phyloP scores from a whole-genome alignment of 2,888 invertebrate species.

The Drosophila anomalata region DNA sequence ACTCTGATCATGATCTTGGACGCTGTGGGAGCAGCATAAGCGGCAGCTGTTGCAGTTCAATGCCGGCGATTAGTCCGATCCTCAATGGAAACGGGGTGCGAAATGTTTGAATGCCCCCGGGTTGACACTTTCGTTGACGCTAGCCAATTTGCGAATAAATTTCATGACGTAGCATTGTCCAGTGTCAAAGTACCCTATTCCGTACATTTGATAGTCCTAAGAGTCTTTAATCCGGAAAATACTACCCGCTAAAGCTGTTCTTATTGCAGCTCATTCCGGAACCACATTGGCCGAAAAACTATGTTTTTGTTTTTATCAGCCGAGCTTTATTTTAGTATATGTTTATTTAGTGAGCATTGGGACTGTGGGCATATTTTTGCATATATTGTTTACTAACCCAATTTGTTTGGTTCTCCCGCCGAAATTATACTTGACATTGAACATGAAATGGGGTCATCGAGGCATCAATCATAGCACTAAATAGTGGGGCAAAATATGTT shows the following conservation, averaged over 20 bases:
- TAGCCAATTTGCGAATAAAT: constrained; percentile 44
- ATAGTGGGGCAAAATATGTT: not conserved
- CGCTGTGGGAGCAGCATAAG: constrained; percentile 30
- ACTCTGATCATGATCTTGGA: constrained; percentile 51
- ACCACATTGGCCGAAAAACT: constrained; percentile 2
- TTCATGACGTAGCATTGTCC: constrained; percentile 32
- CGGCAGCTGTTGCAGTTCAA: constrained; percentile 61
- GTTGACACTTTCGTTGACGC: constrained; percentile 42
- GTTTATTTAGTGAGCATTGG: constrained; percentile 12
- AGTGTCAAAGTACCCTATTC: constrained; percentile 27
- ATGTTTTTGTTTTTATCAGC: constrained; percentile 12
- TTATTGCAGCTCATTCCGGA: constrained; percentile 11
- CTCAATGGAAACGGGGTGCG: constrained; percentile 53
- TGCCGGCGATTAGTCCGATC: constrained; percentile 59
- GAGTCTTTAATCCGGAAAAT: not conserved
- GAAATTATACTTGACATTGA: constrained; percentile 75
- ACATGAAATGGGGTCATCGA: constrained; percentile 38
- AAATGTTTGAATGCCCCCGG: constrained; percentile 43
- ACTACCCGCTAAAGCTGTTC: not conserved
- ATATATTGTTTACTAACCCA: constrained; percentile 60
- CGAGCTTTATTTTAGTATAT: constrained; percentile 27
- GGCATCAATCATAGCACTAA: constrained; percentile 17
- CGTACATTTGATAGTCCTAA: not conserved
- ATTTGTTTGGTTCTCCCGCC: constrained; percentile 63
- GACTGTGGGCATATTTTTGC: constrained; percentile 44